Evolutionary conservation across 2,797 vertebrate genomes (phyloP).

Genomic region (Sarcoramphus papa): DNA sequence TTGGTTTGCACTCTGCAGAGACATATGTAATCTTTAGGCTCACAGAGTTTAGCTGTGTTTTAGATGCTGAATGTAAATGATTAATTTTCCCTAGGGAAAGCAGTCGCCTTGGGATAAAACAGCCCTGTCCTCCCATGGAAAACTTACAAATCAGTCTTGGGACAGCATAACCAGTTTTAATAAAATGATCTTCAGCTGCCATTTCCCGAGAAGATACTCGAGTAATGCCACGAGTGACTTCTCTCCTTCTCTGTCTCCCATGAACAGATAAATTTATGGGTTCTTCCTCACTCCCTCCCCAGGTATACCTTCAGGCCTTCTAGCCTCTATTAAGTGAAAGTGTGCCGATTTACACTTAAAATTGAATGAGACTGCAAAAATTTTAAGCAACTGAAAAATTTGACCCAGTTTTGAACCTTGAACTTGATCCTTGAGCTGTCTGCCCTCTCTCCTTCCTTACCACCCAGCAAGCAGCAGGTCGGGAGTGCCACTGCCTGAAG

Average conservation of each 20-base stretch:
- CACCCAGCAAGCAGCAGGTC: background rate
- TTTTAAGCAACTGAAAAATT: background rate
- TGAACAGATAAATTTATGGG: background rate
- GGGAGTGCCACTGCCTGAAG: background rate
- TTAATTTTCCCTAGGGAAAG: background rate
- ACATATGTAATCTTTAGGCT: background rate
- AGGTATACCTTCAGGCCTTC: background rate
- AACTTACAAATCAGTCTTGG: background rate
- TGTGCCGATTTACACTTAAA: background rate
- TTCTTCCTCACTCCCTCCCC: background rate
- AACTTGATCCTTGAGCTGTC: background rate
- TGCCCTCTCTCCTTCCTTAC: background rate
- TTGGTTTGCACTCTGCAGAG: background rate
- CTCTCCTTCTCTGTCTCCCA: background rate
- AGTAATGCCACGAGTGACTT: background rate
- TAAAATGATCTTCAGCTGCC: background rate
- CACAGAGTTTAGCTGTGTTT: background rate
- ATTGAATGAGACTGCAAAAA: background rate
- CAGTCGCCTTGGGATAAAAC: background rate
- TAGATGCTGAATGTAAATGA: background rate
- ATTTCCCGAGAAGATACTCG: background rate
- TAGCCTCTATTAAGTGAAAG: background rate
- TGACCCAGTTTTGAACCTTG: background rate
- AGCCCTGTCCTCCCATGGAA: background rate
- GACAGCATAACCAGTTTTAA: background rate